Base-by-base conservation (phyloP, 2,888 invertebrate species). In the Melinaea marsaeus region DNA sequence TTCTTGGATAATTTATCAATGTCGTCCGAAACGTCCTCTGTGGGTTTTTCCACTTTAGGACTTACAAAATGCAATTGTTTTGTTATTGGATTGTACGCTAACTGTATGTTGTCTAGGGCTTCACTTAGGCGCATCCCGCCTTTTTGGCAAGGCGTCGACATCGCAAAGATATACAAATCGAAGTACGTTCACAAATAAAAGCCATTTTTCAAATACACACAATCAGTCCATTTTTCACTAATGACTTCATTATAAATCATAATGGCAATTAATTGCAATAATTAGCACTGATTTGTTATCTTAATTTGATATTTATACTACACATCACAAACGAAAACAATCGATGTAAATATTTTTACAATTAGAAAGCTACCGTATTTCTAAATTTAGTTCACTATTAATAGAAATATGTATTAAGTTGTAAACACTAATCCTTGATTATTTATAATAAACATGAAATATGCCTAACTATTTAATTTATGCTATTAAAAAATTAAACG, bases 31-130 rank as follows among this genome's bases (percentile, higher is more conserved):
- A 75, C 78, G 47, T 87, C 85, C 55, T 81, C 83, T 5, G 75
- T 64, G 11, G 78, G 75, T 73, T 88, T 89, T 62, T 85, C 85
- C 3, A 82, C 78, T 74, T 86, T 88, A 1, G 89, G 88, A 70
- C 88, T 90, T 66, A 93, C 91, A 58, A 94, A 92, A 82, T 94
- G 94, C 68, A 95, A 83, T 74, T 95, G 94, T 79, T 94, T 95
- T 34, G 95, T 95, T 57, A 94, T 91, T 13, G 95, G 95, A 79
- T 94, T 95, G 83, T 95, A 95, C 3, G 94, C 94, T 69, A 95
- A 84, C 70, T 95, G 94, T 89, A 95, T 94, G 80, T 92, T 94
- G 78, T 94, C 93, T 74, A 95, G 84, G 60, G 95, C 94, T 83
- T 94, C 93, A 77, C 93, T 94, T 67, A 95, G 88, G 67, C 92